A percentile compares a stretch with the other conserved stretches of the same genome.
phyloP scores from a whole-genome alignment of 2,113 vertebrate species.

The Ptilorrhoa leucosticta region DNA sequence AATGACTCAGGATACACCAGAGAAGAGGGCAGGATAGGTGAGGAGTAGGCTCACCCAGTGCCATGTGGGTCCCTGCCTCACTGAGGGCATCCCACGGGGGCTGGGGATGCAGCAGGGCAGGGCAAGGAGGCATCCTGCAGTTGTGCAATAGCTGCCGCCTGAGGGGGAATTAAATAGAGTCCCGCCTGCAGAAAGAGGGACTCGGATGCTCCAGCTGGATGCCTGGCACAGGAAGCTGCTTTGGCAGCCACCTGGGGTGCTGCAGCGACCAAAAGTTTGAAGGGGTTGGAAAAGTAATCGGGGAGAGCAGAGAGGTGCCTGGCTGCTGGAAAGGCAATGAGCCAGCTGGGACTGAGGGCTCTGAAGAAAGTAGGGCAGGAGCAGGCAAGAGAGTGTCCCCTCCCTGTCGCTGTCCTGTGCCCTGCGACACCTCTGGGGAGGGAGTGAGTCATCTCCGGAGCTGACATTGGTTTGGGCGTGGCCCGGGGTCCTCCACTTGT shows the following conservation, averaged over 20 bases:
- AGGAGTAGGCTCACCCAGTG: background rate
- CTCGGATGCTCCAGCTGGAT: accelerated
- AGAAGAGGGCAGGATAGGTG: background rate
- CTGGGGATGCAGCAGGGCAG: accelerated
- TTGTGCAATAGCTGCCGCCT: background rate
- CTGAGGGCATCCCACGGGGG: background rate
- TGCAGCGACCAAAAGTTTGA: background rate
- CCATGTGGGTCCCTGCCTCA: accelerated
- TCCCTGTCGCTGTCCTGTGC: background rate
- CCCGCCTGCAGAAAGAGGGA: background rate
- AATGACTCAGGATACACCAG: background rate
- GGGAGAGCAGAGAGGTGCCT: background rate
- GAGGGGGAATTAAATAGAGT: background rate
- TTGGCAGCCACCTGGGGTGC: background rate
- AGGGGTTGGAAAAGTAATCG: background rate
- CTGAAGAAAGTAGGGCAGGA: too few relatives aligned
- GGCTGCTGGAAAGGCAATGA: background rate
- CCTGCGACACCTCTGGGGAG: background rate
- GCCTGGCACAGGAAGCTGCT: background rate
- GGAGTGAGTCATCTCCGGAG: background rate
- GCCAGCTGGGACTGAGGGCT: background rate
- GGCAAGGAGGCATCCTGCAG: accelerated
- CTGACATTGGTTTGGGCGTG: background rate
- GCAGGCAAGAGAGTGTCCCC: too few relatives aligned
- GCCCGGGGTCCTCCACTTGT: background rate